Base-by-base conservation (phyloP, 2,113 vertebrate genomes). In the Cepphus grylle region DNA sequence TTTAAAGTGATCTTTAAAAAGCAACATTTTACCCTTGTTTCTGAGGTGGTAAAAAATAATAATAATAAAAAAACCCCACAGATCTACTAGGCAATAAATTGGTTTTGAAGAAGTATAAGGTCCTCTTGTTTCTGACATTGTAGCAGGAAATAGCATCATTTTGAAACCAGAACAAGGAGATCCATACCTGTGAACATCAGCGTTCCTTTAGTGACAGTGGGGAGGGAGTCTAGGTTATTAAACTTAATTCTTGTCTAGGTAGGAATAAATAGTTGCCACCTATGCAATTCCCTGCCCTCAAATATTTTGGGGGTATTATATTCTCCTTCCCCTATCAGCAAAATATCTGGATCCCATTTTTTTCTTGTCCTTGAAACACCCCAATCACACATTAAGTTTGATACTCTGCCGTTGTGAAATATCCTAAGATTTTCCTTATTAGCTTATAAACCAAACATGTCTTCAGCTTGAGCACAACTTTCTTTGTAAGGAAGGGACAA, bases 351-450 rank as follows among this genome's bases (percentile, higher is more conserved):
- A 67, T 81, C 8, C 6, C 2, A 1, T 74, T 91, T 94, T 84
- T 66, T 3, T 22, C 16, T 83, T 8, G 0, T 20, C 27, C 40
- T 73, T 52, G 23, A 65, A 69, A 15, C 29, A 18, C 38, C 34
- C 3, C 12, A 38, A 85, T 38, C 8, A 9, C 5, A 32, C 0
- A 0, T 2, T 3, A 21, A 74, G 18, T 23, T 66, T 7, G 4
- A 25, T 52, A 10, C 8, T 9, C 27, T 65, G 29, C 3, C 11
- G 1, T 4, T 17, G 14, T 0, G 2, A 40, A 45, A 79, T 21
- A 34, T 17, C n/a, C 10, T 15, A 5, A 52, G 36, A 27, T 38
- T 20, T 14, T 43, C 67, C 11, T 15, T 34, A 2, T 12, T 8
- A 38, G 5, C 30, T 86, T 42, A 15, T 18, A 21, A 82, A 52